These are phyloP conservation scores for Diadumene lineata DNA, from an alignment of 92 coral and sea anemone genomes.

Conservation along the genomic window DNA sequence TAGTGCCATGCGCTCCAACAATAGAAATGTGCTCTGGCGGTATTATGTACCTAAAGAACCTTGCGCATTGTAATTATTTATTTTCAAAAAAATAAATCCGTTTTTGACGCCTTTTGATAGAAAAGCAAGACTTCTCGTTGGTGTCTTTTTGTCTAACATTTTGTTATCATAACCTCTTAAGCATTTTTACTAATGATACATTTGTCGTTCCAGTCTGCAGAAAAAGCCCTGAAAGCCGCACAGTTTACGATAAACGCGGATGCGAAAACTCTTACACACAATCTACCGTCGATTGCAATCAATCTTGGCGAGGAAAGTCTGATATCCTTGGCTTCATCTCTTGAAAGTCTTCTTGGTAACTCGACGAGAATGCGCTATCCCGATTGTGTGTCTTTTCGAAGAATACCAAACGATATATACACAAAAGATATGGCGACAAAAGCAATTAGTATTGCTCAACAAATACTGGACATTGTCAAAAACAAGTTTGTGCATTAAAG, in stretches of 20 bases:
- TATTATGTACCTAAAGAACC: no score
- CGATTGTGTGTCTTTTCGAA: slow-evolving; percentile 54
- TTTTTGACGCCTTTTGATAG: no score
- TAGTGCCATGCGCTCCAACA: no score
- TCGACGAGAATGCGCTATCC: slow-evolving; percentile 89
- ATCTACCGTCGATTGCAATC: slow-evolving; percentile 39
- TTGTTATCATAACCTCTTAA: no score
- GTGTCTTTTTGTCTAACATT: no score
- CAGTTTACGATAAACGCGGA: slow-evolving; percentile 56
- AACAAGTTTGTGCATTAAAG: slow-evolving; percentile 4
- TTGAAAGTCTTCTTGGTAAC: slow-evolving; percentile 44
- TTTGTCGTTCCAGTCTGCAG: slow-evolving; percentile 74
- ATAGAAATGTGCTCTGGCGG: no score
- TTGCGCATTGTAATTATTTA: no score
- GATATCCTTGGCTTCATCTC: slow-evolving; percentile 27
- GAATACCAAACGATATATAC: slow-evolving; percentile 71
- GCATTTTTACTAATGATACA: no score
- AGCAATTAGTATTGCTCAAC: slow-evolving; percentile 39
- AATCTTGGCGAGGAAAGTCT: slow-evolving; percentile 34
- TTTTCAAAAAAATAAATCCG: no score
- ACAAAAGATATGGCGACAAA: slow-evolving; percentile 12
- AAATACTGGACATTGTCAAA: slow-evolving; percentile 38
- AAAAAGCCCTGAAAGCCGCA: slow-evolving; percentile 76
- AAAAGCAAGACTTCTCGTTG: no score
- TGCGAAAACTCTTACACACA: slow-evolving; percentile 48